These are phyloP conservation scores for Eonycteris spelaea DNA, from an alignment of 2,113 vertebrate species.

Conservation along the genomic window DNA sequence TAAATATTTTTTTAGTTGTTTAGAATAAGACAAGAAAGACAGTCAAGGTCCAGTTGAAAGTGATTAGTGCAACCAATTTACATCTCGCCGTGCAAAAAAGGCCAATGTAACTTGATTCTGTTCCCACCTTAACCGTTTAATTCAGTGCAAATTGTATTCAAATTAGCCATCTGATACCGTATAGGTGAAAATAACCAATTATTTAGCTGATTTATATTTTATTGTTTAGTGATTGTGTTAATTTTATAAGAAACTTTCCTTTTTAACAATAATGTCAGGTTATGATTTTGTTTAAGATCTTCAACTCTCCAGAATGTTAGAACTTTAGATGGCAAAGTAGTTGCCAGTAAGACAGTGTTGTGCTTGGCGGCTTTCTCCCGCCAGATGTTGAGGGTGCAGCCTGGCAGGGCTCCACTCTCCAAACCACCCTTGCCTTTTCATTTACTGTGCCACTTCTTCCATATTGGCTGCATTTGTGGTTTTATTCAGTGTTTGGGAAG, in stretches of 20 bases:
- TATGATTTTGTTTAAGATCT: neutral
- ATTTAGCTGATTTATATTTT: neutral
- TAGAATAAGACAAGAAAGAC: neutral
- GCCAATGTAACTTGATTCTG: accelerated
- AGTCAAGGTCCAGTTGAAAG: neutral
- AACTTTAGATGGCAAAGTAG: neutral
- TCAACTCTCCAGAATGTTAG: neutral
- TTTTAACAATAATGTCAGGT: neutral
- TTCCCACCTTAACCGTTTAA: neutral
- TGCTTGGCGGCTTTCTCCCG: slow-evolving; percentile 14
- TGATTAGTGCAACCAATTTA: neutral
- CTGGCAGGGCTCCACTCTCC: neutral
- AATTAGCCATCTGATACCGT: neutral
- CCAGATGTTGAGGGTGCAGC: slow-evolving; percentile 57
- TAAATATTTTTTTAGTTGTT: neutral
- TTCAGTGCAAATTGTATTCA: neutral
- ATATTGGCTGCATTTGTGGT: slow-evolving; percentile 27
- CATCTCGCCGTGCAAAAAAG: neutral
- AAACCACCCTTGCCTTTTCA: neutral
- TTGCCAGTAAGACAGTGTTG: neutral
- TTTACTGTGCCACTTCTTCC: slow-evolving; percentile 31
- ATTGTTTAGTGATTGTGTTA: neutral
- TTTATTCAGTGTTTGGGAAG: slow-evolving; percentile 49
- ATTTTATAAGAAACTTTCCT: neutral
- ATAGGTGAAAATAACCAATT: neutral